phyloP scores from a whole-genome alignment of 2,888 invertebrate species.

The Suillia variegata region DNA sequence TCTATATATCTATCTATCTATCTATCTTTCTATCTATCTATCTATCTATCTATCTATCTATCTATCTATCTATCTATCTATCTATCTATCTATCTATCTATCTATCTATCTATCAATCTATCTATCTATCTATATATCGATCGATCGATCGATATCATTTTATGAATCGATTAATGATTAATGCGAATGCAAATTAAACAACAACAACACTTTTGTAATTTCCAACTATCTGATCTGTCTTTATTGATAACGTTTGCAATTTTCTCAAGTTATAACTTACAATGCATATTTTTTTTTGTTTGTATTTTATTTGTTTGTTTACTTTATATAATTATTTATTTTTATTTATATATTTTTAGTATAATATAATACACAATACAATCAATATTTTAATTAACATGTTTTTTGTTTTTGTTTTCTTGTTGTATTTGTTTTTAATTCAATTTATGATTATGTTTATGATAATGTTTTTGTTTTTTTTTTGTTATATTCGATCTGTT shows the following conservation, averaged over 20 bases:
- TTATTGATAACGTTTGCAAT: conserved; percentile 49
- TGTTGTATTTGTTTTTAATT: conserved; percentile 25
- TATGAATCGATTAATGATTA: too few relatives aligned
- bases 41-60: too few relatives aligned
- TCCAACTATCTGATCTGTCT: conserved; percentile 50
- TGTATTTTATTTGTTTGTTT: conserved; percentile 22
- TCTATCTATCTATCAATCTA: too few relatives aligned
- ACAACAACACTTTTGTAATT: conserved; percentile 44
- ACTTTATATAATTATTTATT: conserved; percentile 10
- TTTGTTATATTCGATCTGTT: conserved; percentile 25
- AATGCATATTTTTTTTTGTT: conserved; percentile 29
- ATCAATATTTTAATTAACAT: conserved; percentile 35
- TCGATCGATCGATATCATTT: too few relatives aligned
- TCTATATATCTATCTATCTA: too few relatives aligned
- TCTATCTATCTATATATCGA: too few relatives aligned
- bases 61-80: too few relatives aligned
- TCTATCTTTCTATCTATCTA: too few relatives aligned
- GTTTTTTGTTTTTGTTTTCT: conserved; percentile 37
- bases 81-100: too few relatives aligned
- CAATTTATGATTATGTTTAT: conserved; percentile 37
- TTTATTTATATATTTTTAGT: conserved; percentile 17
- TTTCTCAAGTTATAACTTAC: conserved; percentile 37
- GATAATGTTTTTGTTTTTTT: conserved; percentile 26
- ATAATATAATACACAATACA: conserved; percentile 24
- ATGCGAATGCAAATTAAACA: too few relatives aligned